Conservation (phyloP, 2,797 vertebrate genomes). For the Pampus argenteus region DNA sequence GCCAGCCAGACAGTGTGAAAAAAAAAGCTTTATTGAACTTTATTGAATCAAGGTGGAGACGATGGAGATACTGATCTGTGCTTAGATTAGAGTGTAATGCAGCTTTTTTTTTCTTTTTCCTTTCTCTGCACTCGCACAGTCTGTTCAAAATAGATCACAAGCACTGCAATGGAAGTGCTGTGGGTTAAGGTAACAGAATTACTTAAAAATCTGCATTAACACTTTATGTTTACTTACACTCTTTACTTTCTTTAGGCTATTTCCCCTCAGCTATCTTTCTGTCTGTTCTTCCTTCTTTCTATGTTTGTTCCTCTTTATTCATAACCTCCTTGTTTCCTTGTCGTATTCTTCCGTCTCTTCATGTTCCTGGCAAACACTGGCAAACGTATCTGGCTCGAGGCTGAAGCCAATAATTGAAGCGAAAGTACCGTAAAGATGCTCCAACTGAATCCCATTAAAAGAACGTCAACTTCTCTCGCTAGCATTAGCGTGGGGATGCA, state of each 20-base stretch:
- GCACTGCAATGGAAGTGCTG: background rate
- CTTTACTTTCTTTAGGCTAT: too few species aligned
- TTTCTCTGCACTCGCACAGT: background rate
- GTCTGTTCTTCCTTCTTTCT: too few species aligned
- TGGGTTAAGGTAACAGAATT: background rate
- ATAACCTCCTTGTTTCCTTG: background rate
- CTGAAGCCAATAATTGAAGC: too few species aligned
- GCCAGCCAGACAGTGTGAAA: conserved; percentile 57
- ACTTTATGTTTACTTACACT: background rate
- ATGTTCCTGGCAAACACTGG: too few species aligned
- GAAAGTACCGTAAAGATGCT: too few species aligned
- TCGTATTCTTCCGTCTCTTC: too few species aligned
- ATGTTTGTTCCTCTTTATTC: too few species aligned
- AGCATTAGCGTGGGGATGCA: too few species aligned
- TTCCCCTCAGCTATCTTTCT: background rate
- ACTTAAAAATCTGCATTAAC: background rate
- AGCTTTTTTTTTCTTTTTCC: conserved; percentile 3
- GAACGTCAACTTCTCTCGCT: too few species aligned
- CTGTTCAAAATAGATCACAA: background rate
- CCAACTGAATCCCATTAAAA: too few species aligned
- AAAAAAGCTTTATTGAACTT: conserved; percentile 53
- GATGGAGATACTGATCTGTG: conserved; percentile 46
- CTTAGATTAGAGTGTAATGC: conserved; percentile 29
- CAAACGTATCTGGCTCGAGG: too few species aligned
- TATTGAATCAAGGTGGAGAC: conserved; percentile 72